phyloP scores from a whole-genome alignment of 2,888 invertebrate species.

The Slavum lentiscoides region DNA sequence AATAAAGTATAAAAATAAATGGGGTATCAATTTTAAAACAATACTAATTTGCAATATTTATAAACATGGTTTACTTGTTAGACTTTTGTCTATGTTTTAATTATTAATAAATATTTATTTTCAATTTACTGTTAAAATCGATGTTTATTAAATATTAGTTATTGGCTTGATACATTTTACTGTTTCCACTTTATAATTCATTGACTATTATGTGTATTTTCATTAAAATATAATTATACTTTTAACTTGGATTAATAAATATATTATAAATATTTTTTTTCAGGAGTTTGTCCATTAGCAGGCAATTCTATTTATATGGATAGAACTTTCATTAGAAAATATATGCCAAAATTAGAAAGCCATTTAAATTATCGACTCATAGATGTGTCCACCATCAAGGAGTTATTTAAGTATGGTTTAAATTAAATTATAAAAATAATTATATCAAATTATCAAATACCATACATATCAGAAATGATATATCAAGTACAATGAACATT shows the following conservation, averaged over 20 bases:
- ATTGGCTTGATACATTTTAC: too few species aligned
- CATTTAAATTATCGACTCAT: constrained; percentile 91
- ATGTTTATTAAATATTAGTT: too few species aligned
- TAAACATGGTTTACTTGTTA: too few species aligned
- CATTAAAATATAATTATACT: too few species aligned
- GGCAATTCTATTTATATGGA: constrained; percentile 91
- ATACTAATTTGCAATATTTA: too few species aligned
- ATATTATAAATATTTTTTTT: constrained; percentile 43
- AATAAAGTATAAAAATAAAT: too few species aligned
- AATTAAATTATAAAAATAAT: neutral
- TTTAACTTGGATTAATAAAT: neutral
- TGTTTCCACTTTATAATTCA: too few species aligned
- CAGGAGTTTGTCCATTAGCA: constrained; percentile 73
- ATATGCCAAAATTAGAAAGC: constrained; percentile 77
- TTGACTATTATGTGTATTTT: too few species aligned
- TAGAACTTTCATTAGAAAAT: constrained; percentile 75
- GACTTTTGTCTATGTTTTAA: too few species aligned
- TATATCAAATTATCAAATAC: neutral
- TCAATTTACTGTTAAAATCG: too few species aligned
- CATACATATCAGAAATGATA: neutral
- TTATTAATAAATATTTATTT: too few species aligned
- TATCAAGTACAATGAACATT: neutral
- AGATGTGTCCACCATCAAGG: constrained; percentile 90
- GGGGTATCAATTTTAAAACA: too few species aligned
- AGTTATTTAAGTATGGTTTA: constrained; percentile 64